Evolutionary conservation across 2,113 vertebrate genomes (phyloP), one percentile per base, ranked within the genome.

Genomic region (Indicator indicator): DNA sequence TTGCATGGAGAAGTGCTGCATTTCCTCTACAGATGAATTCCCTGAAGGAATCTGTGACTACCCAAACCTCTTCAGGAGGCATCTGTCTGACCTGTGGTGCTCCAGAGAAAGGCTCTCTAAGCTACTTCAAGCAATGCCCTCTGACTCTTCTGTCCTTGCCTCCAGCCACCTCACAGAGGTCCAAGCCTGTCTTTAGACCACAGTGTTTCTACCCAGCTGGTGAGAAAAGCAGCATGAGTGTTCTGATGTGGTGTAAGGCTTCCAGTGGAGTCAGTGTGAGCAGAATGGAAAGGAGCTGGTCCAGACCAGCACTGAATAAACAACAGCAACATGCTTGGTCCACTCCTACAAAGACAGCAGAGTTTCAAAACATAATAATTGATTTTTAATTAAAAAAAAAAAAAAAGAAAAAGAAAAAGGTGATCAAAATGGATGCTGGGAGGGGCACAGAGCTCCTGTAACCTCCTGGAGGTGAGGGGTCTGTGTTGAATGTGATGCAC

Each of bases 251-350:
- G n/a, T 84, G 26, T 56, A 73, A 40, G 36, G 38, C 64, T 83
- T 83, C 71, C 75, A 86, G 18, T 70, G 89, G 55, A 70, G 58
- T 38, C 62, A 19, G 38, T 79, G 68, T 91, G 84, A 60, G 46
- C 3, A 4, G 68, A 80, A 90, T 91, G 88, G 55, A 88, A 93
- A 83, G 85, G 26, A 59, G 16, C 42, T 67, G 65, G 19, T 83
- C 64, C 93, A 89, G 52, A 48, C 52, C 80, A 93, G 72, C 42
- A 30, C 52, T 83, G 79, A 94, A 89, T 85, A 80, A 79, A 71
- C 79, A 71, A 70, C 30, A 76, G 55, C 59, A 87, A 82, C 46
- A 13, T 8, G 48, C 40, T 89, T 58, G 44, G 44, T 40, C 50
- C 2, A 6, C 5, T 79, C 40, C 55, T 82, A 17, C 30, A 32